A percentile compares a stretch with the other conserved stretches of the same genome.
Conservation (phyloP, 2,888 invertebrate genomes). For the Omphaloscelis lunosa region DNA sequence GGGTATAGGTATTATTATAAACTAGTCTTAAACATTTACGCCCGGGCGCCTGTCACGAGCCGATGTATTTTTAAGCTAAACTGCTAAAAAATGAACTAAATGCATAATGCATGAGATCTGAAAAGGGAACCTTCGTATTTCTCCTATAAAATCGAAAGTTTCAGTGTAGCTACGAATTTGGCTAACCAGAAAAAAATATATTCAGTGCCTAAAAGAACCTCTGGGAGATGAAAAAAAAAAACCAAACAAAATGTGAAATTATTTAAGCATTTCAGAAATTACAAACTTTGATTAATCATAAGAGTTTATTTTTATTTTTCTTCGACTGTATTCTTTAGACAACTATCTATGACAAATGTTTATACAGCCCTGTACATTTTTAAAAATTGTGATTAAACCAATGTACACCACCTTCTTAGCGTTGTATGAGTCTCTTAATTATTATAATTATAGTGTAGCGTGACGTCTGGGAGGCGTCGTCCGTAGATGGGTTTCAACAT, state of each 20-base stretch:
- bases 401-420: conserved; percentile 76
- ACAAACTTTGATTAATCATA: conserved; percentile 81
- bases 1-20: conserved; percentile 82
- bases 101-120: conserved; percentile 67
- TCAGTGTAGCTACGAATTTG: conserved; percentile 74
- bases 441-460: conserved; percentile 26
- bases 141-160: conserved; percentile 62
- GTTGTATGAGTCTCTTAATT: conserved; percentile 66
- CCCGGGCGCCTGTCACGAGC: conserved; percentile 70
- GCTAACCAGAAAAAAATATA: conserved; percentile 74
- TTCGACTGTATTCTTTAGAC: conserved; percentile 79
- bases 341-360: conserved; percentile 87
- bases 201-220: conserved; percentile 88
- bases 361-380: conserved; percentile 82
- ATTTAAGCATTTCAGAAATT: conserved; percentile 82
- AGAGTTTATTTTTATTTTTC: conserved; percentile 83
- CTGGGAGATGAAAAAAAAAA: conserved; percentile 73
- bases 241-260: conserved; percentile 78
- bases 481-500: neutral
- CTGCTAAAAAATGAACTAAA: conserved; percentile 62
- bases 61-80: conserved; percentile 69
- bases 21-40: conserved; percentile 81
- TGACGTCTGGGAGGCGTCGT: neutral
- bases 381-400: conserved; percentile 80
- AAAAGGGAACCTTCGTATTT: conserved; percentile 61